Evolutionary conservation across 2,113 vertebrate genomes (phyloP).

Genomic region (Gnathochromis pfefferi): DNA sequence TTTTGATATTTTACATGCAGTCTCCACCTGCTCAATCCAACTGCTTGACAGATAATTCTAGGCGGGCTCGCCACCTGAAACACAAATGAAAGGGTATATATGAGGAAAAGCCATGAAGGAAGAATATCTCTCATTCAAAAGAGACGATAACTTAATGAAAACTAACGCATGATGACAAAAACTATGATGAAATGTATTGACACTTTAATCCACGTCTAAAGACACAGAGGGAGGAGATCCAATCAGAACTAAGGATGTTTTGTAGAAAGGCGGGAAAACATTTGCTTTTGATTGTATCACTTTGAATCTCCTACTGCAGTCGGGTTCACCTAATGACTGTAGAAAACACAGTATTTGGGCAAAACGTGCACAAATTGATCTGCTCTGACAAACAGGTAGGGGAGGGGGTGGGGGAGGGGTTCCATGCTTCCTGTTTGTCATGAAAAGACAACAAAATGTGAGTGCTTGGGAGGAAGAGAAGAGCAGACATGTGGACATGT

Average conservation of each 20-base stretch:
- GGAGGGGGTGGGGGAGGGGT: accelerated
- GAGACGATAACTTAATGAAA: background rate
- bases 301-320: background rate
- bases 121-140: background rate
- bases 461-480: background rate
- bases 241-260: background rate
- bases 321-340: background rate
- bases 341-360: background rate
- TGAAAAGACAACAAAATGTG: background rate
- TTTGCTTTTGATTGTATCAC: background rate
- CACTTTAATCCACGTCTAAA: background rate
- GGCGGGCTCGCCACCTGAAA: background rate
- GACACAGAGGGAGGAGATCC: background rate
- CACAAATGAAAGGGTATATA: background rate
- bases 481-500: background rate
- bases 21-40: background rate
- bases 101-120: background rate
- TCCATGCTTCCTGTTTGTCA: background rate
- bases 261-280: background rate
- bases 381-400: background rate
- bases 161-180: background rate
- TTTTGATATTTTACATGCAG: background rate
- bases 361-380: background rate
- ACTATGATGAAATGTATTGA: background rate
- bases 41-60: background rate